Percentiles rank a stretch among this genome's conserved stretches.
Conservation (phyloP, 2,888 invertebrate species). For the Polia nebulosa region DNA sequence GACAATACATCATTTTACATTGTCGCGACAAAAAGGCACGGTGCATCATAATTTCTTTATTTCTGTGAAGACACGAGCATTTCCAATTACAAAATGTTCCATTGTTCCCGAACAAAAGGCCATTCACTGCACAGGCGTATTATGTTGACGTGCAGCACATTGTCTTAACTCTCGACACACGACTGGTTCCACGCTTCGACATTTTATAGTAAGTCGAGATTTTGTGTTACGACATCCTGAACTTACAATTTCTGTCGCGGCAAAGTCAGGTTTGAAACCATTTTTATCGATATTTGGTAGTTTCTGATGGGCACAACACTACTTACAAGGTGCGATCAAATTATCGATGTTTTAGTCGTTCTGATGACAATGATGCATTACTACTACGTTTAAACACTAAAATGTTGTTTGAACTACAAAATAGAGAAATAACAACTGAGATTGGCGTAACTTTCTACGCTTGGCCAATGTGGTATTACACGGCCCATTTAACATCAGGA, state of each 20-base stretch:
- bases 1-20: slow-evolving; percentile 44
- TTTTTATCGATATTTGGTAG: slow-evolving; percentile 17
- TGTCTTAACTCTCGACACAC: slow-evolving; percentile 58
- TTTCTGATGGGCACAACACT: slow-evolving; percentile 8
- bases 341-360: background rate
- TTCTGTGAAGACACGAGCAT: slow-evolving; percentile 55
- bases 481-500: slow-evolving; percentile 30
- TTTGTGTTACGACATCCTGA: slow-evolving; percentile 47
- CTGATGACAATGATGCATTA: background rate
- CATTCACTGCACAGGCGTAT: slow-evolving; percentile 63
- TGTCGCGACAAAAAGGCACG: slow-evolving; percentile 36
- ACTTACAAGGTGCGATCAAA: background rate
- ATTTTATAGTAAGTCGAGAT: slow-evolving; percentile 47
- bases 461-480: slow-evolving; percentile 26
- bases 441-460: slow-evolving; percentile 11
- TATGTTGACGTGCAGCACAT: slow-evolving; percentile 55
- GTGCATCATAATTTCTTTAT: slow-evolving; percentile 54
- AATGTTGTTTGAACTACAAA: background rate
- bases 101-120: slow-evolving; percentile 78
- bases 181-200: slow-evolving; percentile 59
- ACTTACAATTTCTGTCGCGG: slow-evolving; percentile 26
- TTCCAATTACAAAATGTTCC: slow-evolving; percentile 64
- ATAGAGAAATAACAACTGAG: background rate
- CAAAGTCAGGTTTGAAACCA: background rate
- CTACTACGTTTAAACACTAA: background rate